Percentiles rank a stretch among this genome's conserved stretches.
Evolutionary conservation across 2,113 vertebrate genomes (phyloP).

Genomic region (Tiliqua scincoides): DNA sequence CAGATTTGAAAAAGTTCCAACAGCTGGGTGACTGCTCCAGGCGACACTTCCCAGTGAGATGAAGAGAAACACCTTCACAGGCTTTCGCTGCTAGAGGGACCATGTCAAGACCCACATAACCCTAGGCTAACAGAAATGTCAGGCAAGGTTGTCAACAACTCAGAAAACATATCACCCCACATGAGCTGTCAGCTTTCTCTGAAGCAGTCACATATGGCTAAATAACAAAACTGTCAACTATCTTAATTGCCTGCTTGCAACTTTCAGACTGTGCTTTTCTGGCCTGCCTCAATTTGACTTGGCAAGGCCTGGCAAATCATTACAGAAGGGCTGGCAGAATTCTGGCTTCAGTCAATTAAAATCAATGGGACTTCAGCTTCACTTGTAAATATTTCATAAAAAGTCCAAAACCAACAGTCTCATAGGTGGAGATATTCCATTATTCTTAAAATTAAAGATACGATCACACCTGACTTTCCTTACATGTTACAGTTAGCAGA

Average conservation of each 20-base stretch:
- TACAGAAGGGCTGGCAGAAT: neutral
- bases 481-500: neutral
- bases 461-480: neutral
- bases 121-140: conserved; percentile 5
- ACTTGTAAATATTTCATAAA: neutral
- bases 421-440: neutral
- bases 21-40: neutral
- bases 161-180: neutral
- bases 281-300: conserved; percentile 4
- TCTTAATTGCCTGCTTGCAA: conserved; percentile 15
- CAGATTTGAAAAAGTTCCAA: neutral
- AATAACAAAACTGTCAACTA: conserved; percentile 13
- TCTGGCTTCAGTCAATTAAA: neutral
- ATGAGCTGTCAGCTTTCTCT: neutral
- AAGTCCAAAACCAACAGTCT: neutral
- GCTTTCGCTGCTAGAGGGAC: neutral
- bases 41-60: neutral
- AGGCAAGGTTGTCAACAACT: conserved; percentile 8
- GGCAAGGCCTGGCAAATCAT: neutral
- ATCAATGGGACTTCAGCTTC: neutral
- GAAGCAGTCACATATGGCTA: neutral
- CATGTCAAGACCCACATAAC: conserved; percentile 13
- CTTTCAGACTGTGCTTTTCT: conserved; percentile 7
- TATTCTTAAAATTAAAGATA: neutral
- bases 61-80: conserved; percentile 2